Conservation (phyloP, 35 echinoderm and acorn worm species). For the Strongylocentrotus purpuratus region DNA sequence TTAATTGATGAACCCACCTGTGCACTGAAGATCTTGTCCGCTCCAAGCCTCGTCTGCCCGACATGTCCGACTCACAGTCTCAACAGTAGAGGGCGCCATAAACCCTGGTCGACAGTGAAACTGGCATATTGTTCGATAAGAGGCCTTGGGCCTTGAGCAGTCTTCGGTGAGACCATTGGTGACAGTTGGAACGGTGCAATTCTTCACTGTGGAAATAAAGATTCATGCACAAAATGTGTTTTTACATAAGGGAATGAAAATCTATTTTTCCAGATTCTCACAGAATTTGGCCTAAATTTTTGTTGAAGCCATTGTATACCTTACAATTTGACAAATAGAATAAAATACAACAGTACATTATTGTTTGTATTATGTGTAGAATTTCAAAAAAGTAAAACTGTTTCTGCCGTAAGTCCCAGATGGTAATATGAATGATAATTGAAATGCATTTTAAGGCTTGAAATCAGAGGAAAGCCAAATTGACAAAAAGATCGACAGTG, state of each 20-base stretch:
- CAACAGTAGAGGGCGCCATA: neutral
- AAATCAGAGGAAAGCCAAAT: no score
- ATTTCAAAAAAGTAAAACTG: no score
- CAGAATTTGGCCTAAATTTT: no score
- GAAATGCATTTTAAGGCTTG: no score
- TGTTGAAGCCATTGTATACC: no score
- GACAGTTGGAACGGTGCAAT: conserved; percentile 34
- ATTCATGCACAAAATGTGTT: neutral
- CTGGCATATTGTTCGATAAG: conserved; percentile 16
- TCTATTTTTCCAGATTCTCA: no score
- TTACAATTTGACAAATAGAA: no score
- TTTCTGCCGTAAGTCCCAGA: no score
- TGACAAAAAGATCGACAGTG: no score
- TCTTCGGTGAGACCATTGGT: conserved; percentile 22
- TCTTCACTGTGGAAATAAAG: conserved; percentile 38
- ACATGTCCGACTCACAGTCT: neutral
- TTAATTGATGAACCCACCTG: neutral
- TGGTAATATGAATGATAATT: no score
- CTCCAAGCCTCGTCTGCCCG: conserved; percentile 52
- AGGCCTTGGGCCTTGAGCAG: conserved; percentile 2
- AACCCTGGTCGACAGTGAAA: conserved; percentile 41
- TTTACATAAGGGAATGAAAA: neutral
- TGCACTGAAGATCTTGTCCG: conserved; percentile 37
- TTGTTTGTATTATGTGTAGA: no score
- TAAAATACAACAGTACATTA: no score